A percentile compares a stretch with the other conserved stretches of the same genome.
These are phyloP conservation scores for Hylyphantes graminicola DNA, from an alignment of 1,140 invertebrate genomes.

Conservation along the genomic window DNA sequence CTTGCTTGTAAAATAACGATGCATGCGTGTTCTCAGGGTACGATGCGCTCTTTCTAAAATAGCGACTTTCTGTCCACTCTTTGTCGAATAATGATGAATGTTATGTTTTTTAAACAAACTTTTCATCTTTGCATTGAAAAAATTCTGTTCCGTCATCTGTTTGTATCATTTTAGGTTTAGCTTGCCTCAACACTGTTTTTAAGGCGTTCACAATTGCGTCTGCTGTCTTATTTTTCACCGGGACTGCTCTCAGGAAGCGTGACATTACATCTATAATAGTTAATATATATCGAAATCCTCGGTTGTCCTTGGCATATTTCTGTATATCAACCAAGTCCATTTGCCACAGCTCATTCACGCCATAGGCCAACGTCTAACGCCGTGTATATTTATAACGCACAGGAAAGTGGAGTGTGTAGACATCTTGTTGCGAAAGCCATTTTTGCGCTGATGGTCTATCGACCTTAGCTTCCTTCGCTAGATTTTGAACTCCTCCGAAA, in stretches of 20 bases:
- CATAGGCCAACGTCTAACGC: neutral
- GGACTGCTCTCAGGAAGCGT: too few relatives aligned
- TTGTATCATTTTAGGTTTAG: slow-evolving; percentile 4
- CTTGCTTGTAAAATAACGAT: neutral
- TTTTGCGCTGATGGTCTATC: neutral
- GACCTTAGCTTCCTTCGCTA: neutral
- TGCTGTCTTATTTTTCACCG: neutral
- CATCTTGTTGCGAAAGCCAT: neutral
- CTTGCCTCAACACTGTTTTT: neutral
- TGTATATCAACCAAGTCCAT: too few relatives aligned
- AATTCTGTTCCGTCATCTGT: neutral
- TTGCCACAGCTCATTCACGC: neutral
- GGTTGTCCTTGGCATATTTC: neutral
- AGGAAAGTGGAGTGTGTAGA: neutral
- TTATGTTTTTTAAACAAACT: neutral
- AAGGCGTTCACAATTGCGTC: neutral
- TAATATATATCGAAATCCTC: neutral
- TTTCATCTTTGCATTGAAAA: slow-evolving; percentile 1
- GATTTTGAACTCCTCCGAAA: neutral
- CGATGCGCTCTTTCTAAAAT: slow-evolving; percentile 8
- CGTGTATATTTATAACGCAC: neutral
- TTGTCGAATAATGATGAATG: neutral
- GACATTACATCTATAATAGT: neutral
- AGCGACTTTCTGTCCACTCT: neutral
- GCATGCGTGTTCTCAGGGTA: neutral